Conservation (phyloP, 2,797 vertebrate genomes). For the Acridotheres tristis region DNA sequence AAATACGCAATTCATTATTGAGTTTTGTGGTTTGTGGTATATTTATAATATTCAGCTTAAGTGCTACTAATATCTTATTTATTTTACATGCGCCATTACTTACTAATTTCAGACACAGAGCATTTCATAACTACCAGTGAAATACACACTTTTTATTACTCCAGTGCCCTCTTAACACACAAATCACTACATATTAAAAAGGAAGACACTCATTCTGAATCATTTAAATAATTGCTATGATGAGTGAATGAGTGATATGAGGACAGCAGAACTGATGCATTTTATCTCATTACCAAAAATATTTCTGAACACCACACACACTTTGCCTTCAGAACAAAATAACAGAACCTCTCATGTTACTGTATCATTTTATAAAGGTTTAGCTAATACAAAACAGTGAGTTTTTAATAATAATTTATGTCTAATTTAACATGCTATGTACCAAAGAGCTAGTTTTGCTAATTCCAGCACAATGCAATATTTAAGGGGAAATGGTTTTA, state of each 20-base stretch:
- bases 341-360: neutral
- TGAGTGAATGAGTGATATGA: neutral
- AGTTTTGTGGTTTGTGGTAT: neutral
- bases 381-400: neutral
- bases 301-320: neutral
- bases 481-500: neutral
- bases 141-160: slow-evolving; percentile 27
- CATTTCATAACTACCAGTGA: slow-evolving; percentile 13
- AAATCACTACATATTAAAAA: neutral
- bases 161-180: neutral
- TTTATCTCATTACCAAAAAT: neutral
- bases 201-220: neutral
- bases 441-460: neutral
- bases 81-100: neutral
- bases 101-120: neutral
- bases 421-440: neutral
- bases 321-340: neutral
- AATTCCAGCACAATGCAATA: neutral
- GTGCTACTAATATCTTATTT: neutral
- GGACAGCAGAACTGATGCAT: neutral
- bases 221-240: neutral
- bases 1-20: neutral
- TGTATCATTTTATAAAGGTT: neutral
- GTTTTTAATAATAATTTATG: neutral
- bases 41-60: neutral